Base-by-base conservation (phyloP, 2,888 invertebrate genomes). In the Dendrolimus pini region DNA sequence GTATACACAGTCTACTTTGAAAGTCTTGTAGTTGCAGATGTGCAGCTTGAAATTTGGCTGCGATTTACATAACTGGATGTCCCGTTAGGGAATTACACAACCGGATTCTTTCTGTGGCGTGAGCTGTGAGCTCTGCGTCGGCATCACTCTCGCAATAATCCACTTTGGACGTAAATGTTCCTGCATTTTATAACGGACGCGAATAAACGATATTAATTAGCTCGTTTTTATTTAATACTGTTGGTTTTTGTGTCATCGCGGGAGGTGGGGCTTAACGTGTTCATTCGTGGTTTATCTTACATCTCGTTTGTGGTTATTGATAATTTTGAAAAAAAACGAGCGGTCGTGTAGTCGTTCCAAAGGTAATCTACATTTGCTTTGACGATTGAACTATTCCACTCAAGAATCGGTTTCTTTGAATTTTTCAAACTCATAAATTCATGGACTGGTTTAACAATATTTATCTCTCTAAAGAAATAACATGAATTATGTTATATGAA, bases 51-150 rank as follows among this genome's bases (percentile, higher is more conserved):
- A 89, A 87, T 88, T 90, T 86, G 89, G 85, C 83, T 85, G 70
- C 76, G 74, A 89, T 89, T 88, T 88, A 79, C 89, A 89, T 89
- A 89, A 89, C 89, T 86, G 83, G 89, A 86, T 75, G 84, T 85
- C 78, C 89, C 89, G 89, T 89, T 89, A 83, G 83, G 82, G 85
- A 82, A 86, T 87, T 85, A 85, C 82, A 83, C 83, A 86, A 88
- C 85, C 85, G 83, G 85, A 79, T 82, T 83, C 71, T 78, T 74
- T 70, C 66, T 66, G 70, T 66, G 69, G 70, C 68, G 72, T 67
- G 70, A 70, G 69, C 65, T 62, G 18, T 2, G 62, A 64, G 64
- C 66, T 60, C 63, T 66, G 61, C 62, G 66, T 67, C 68, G 71
- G 69, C 76, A 78, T 77, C 77, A 79, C 78, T 79, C 80, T 77